These are phyloP conservation scores for Hyperopisus bebe DNA, from an alignment of 2,113 vertebrate genomes.

Conservation along the genomic window DNA sequence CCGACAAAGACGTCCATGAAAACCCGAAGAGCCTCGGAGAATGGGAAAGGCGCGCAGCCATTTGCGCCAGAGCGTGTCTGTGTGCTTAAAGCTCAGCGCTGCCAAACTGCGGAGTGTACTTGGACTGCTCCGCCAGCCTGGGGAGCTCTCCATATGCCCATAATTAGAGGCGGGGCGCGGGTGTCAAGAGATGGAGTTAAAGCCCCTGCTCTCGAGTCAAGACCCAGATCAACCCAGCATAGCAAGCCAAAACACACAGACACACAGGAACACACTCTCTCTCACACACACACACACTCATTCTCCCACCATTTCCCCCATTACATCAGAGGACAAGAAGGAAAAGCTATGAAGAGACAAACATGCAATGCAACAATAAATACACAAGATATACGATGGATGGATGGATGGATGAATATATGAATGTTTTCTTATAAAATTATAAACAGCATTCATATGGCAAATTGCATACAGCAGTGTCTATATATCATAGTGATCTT, in stretches of 20 bases:
- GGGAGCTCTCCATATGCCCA: neutral
- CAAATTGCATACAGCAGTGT: too few relatives aligned
- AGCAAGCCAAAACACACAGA: neutral
- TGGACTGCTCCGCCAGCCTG: neutral
- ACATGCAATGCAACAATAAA: neutral
- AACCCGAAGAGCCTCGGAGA: neutral
- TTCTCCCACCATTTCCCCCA: neutral
- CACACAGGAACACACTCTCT: neutral
- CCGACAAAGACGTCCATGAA: neutral
- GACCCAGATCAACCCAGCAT: neutral
- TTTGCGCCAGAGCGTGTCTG: neutral
- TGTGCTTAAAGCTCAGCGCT: neutral
- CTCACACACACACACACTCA: neutral
- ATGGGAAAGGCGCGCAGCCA: neutral
- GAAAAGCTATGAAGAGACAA: neutral
- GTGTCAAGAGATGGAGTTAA: slow-evolving; percentile 4
- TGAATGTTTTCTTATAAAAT: neutral
- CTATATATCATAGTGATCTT: neutral
- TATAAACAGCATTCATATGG: neutral
- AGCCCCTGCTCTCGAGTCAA: neutral
- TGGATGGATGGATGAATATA: too few relatives aligned
- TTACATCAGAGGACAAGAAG: neutral
- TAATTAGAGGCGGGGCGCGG: neutral
- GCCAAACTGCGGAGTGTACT: neutral
- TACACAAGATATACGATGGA: neutral